Base-by-base conservation (phyloP, 2,797 vertebrate species). In the Sparus aurata region DNA sequence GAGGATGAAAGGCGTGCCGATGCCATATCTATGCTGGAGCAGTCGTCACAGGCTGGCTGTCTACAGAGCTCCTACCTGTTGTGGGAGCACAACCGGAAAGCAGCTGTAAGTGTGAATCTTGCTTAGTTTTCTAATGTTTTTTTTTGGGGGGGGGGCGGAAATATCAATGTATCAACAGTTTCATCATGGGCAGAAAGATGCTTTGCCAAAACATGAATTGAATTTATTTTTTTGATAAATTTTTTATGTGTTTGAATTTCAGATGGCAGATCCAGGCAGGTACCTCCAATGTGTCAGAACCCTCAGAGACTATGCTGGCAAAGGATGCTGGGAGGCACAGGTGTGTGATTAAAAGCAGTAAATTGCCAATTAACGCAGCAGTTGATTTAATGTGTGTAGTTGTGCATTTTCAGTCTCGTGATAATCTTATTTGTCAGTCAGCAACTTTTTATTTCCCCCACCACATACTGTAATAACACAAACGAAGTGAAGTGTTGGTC, bases 261-360 rank as follows among this genome's bases (percentile, higher is more conserved):
- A 99, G 98, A 95, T 95, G 87, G 91, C 91, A 0, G 98, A 99
- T 79, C 98, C 97, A 1, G 98, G 98, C 72, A 93, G 98, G 76
- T 97, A 97, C 87, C 97, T 99, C 64, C 97, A 99, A 90, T 97
- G 95, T 87, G 90, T 99, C 67, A 94, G 98, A 82, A 97, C 96
- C 75, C 96, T 99, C 90, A 95, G 97, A 87, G 98, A 99, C 88
- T 99, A 96, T 0, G 98, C 98, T 41, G 93, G 94, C 47, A 98
- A 97, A 91, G 98, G 98, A 83, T 99, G 96, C 93, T 99, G 98
- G 98, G 97, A 99, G 87, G 98, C 98, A 8, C 98, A 99, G 97
- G 98, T 99, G 78, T 90, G 27, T 59, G 38, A 59, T 7, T 67
- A 1, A 69, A 64, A 13, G 45, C 15, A 13, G 20, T 22, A 15